Evolutionary conservation across 1,140 invertebrate species (phyloP).

Genomic region (Physella acuta): DNA sequence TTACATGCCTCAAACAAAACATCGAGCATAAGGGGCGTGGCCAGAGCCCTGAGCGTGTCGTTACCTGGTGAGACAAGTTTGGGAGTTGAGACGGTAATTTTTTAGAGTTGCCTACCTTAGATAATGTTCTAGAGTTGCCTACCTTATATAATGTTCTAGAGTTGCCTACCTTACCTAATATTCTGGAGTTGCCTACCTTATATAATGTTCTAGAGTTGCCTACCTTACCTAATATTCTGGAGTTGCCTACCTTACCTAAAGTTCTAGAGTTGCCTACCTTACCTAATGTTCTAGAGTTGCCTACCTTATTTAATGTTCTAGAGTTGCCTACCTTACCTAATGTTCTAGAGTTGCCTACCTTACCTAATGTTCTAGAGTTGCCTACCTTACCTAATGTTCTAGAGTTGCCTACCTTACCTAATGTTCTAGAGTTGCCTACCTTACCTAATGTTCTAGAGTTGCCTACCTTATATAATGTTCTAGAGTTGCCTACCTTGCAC

Average conservation of each 20-base stretch:
- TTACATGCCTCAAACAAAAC: background rate
- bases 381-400: background rate
- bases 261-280: too few relatives aligned
- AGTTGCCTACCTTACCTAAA: constrained; percentile 19
- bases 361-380: too few relatives aligned
- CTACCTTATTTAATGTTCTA: too few relatives aligned
- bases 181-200: constrained; percentile 18
- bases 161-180: background rate
- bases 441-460: background rate
- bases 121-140: background rate
- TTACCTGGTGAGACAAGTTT: background rate
- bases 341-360: constrained; percentile 19
- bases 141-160: too few relatives aligned
- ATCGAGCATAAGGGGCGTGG: background rate
- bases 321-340: background rate
- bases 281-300: background rate
- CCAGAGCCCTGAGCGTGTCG: background rate
- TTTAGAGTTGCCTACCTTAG: background rate
- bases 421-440: constrained; percentile 19
- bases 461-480: background rate
- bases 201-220: too few relatives aligned
- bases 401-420: constrained; percentile 15
- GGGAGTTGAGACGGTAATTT: background rate
- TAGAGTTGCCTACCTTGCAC: constrained; percentile 24
- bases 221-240: background rate